Base-by-base conservation (phyloP, 2,888 invertebrate genomes). In the Bugulina stolonifera region DNA sequence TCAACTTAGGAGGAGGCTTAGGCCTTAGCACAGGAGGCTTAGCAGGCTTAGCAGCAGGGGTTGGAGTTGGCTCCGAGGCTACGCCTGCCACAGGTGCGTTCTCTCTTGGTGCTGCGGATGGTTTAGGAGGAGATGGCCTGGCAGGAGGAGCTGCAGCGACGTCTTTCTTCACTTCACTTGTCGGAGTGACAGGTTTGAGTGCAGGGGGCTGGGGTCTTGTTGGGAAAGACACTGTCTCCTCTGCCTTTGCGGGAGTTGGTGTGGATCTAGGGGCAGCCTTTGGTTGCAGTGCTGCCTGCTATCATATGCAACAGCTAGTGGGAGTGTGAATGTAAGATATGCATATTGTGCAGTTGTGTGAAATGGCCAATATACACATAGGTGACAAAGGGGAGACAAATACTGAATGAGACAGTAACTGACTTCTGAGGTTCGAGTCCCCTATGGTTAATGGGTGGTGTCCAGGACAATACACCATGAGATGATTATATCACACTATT, bases 1-100 rank as follows among this genome's bases (percentile, higher is more conserved):
- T 43, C 10, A 34, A 5, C 64, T 64, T 64, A 64, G 64, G 64
- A n/a, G 64, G 64, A 34, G 64, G 64, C n/a, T 64, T 64, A 10
- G 64, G 64, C 10, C 64, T 22, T n/a, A 64, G 34, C 3, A 34
- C 32, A 2, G 64, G 29, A 27, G 64, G 64, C 32, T 64, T 64
- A 3, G 64, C 14, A 29, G 64, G 64, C 2, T 43, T 43, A 5
- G 18, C 43, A 43, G 43, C 43, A 10, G 43, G 43, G 18, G 43
- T 10, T 43, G 43, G 43, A 10, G 5, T 18, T 43, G 64, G 10
- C 25, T 2, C 3, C 18, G 27, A 10, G 29, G 34, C 32, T 14
- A 32, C 18, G n/a, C n/a, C n/a, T n/a, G n/a, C n/a, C n/a, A n/a
- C n/a, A n/a, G n/a, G n/a, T n/a, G n/a, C n/a, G n/a, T n/a, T n/a